Conservation (phyloP, 2,113 vertebrate species). For the Oenanthe oenanthe region DNA sequence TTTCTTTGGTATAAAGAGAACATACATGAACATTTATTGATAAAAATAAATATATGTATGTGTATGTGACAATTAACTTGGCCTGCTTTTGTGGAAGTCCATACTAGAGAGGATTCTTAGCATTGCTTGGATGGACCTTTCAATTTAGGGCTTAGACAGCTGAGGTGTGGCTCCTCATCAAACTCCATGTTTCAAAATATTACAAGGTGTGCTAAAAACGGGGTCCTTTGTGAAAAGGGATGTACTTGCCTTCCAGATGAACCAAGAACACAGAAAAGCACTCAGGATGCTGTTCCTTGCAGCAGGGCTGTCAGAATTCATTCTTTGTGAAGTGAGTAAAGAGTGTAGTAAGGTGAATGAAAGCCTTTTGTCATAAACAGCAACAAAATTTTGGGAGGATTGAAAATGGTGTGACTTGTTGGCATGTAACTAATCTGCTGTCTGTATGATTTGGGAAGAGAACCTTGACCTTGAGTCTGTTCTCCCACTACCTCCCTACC, state of each 20-base stretch:
- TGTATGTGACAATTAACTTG: not conserved
- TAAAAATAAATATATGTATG: not conserved
- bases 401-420: not conserved
- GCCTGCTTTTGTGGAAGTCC: not conserved
- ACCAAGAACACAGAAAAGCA: not conserved
- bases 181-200: not conserved
- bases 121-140: not conserved
- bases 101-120: not conserved
- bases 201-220: not conserved
- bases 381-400: not conserved
- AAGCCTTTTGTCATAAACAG: not conserved
- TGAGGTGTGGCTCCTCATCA: not conserved
- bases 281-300: not conserved
- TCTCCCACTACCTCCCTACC: not conserved
- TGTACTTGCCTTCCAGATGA: not conserved
- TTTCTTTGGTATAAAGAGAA: not conserved
- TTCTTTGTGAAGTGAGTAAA: not conserved
- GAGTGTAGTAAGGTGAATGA: not conserved
- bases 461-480: not conserved
- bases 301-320: not conserved
- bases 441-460: not conserved
- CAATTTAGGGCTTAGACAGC: not conserved
- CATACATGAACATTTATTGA: not conserved
- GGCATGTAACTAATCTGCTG: not conserved
- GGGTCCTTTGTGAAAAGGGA: not conserved